Conservation (phyloP, 2,113 vertebrate genomes). For the Sclerurus mexicanus region DNA sequence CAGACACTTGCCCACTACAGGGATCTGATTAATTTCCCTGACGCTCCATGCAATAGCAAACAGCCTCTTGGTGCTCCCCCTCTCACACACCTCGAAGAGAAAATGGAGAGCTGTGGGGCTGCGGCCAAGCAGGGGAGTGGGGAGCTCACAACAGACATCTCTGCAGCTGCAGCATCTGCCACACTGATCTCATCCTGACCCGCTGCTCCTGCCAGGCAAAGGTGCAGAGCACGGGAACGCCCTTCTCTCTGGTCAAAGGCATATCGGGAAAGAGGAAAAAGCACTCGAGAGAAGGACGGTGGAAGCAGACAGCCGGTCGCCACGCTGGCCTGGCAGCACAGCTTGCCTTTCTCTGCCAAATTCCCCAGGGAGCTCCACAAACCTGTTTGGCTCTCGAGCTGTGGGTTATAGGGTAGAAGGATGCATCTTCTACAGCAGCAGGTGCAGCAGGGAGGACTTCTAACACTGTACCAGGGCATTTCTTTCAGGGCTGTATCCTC, state of each 20-base stretch:
- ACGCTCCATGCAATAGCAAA: neutral
- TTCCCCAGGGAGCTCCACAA: neutral
- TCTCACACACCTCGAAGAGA: neutral
- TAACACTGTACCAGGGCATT: neutral
- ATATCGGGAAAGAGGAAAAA: neutral
- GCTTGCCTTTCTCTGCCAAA: neutral
- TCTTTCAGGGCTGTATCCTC: neutral
- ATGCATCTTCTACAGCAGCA: neutral
- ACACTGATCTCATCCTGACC: neutral
- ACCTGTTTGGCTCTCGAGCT: neutral
- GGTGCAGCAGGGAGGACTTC: neutral
- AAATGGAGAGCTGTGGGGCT: neutral
- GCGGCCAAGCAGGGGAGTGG: neutral
- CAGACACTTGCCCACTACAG: rapidly evolving
- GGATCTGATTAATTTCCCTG: neutral
- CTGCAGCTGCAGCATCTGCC: neutral
- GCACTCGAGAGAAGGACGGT: neutral
- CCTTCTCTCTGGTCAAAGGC: neutral
- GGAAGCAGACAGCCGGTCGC: neutral
- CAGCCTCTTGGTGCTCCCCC: neutral
- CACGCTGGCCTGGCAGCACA: neutral
- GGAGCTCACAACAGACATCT: neutral
- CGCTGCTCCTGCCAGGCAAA: neutral
- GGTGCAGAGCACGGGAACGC: neutral
- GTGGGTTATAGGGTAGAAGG: neutral